Evolutionary conservation across 1,140 invertebrate genomes (phyloP).

Genomic region (Apolygus lucorum): DNA sequence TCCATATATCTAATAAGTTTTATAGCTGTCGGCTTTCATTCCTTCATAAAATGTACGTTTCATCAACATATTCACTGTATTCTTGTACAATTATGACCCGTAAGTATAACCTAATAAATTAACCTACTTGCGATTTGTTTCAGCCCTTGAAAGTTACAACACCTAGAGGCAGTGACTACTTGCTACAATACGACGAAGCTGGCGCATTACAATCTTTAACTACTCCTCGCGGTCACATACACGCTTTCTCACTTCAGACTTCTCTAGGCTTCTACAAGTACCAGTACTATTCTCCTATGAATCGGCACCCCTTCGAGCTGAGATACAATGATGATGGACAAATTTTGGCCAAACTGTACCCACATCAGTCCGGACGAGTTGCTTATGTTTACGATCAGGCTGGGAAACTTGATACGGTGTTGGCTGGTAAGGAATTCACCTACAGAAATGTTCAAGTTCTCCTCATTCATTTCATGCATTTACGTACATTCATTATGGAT

Average conservation of each 20-base stretch:
- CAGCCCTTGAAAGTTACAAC: constrained; percentile 83
- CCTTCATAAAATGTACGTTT: too few species aligned
- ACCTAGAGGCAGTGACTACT: constrained; percentile 82
- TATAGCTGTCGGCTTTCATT: too few species aligned
- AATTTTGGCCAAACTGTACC: constrained; percentile 78
- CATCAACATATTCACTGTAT: too few species aligned
- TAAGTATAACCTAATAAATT: too few species aligned
- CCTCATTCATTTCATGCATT: background rate
- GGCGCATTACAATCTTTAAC: constrained; percentile 83
- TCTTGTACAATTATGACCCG: too few species aligned
- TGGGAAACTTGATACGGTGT: constrained; percentile 69
- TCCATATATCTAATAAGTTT: too few species aligned
- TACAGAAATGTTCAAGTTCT: constrained; percentile 23
- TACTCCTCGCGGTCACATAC: constrained; percentile 85
- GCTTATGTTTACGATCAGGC: constrained; percentile 78
- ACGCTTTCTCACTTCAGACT: constrained; percentile 83
- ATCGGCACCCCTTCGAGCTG: constrained; percentile 79
- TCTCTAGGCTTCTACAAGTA: constrained; percentile 88
- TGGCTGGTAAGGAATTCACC: constrained; percentile 51
- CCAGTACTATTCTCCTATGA: constrained; percentile 82
- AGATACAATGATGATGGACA: constrained; percentile 84
- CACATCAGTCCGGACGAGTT: constrained; percentile 80
- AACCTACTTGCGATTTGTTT: constrained; percentile 12
- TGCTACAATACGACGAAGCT: constrained; percentile 83
- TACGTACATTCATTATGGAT: too few species aligned